Evolutionary conservation across 2,888 invertebrate species (phyloP).

Genomic region (Phania funesta): DNA sequence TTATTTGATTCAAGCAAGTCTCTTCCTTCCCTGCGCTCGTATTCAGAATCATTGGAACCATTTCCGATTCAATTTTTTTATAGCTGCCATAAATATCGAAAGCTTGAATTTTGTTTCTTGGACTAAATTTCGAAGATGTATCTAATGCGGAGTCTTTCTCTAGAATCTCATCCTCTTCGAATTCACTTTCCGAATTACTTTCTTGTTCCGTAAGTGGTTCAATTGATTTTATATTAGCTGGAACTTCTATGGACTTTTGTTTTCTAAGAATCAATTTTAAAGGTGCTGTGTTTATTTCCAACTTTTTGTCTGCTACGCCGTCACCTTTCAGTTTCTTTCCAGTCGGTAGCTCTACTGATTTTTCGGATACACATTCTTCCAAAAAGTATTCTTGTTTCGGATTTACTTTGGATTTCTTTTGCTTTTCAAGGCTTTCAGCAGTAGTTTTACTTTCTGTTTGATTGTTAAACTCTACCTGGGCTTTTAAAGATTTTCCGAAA

Average conservation of each 20-base stretch:
- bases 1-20: not conserved
- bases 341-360: not conserved
- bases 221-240: not conserved
- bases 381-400: not conserved
- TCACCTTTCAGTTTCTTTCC: too few relatives aligned
- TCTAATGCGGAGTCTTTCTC: not conserved
- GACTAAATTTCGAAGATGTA: not conserved
- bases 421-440: not conserved
- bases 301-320: not conserved
- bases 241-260: not conserved
- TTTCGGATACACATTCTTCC: not conserved
- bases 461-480: not conserved
- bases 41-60: too few relatives aligned
- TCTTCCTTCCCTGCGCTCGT: not conserved
- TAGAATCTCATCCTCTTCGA: not conserved
- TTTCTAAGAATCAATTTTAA: not conserved
- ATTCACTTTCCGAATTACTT: slow-evolving; percentile 2
- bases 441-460: not conserved
- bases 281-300: not conserved
- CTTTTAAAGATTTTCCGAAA: not conserved
- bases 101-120: too few relatives aligned
- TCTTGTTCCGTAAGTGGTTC: not conserved
- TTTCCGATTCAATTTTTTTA: not conserved
- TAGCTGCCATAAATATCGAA: not conserved
- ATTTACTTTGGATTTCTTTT: not conserved